Conservation (phyloP, 2,113 vertebrate species). For the Atrichornis clamosus region DNA sequence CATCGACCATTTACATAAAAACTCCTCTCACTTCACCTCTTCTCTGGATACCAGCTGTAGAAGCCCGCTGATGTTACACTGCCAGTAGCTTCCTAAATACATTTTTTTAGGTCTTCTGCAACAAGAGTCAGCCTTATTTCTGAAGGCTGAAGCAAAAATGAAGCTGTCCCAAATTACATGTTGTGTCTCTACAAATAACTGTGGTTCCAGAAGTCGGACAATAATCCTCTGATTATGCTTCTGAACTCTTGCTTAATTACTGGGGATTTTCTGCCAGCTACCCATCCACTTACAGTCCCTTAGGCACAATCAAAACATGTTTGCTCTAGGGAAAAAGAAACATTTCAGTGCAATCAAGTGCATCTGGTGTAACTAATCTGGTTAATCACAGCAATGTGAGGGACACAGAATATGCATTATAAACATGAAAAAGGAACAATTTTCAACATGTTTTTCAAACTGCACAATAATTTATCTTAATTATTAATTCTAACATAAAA, state of each 20-base stretch:
- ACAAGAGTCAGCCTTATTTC: slow-evolving; percentile 22
- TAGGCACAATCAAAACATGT: slow-evolving; percentile 74
- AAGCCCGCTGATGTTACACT: slow-evolving; percentile 3
- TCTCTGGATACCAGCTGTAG: slow-evolving; percentile 10
- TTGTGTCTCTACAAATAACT: slow-evolving; percentile 28
- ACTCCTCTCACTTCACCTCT: slow-evolving; percentile 23
- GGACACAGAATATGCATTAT: slow-evolving; percentile 60
- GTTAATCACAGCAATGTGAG: slow-evolving; percentile 73
- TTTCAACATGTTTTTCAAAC: slow-evolving; percentile 74
- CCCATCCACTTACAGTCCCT: slow-evolving; percentile 65
- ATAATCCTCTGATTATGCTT: slow-evolving; percentile 51
- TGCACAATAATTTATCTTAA: slow-evolving; percentile 50
- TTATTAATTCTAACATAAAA: slow-evolving; percentile 58
- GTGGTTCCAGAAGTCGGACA: slow-evolving; percentile 51
- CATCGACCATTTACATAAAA: slow-evolving; percentile 13
- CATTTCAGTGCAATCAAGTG: slow-evolving; percentile 74
- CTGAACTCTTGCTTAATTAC: slow-evolving; percentile 63
- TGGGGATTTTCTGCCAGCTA: slow-evolving; percentile 60
- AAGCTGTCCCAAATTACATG: slow-evolving; percentile 40
- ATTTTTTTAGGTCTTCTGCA: slow-evolving; percentile 32
- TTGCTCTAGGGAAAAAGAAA: slow-evolving; percentile 72
- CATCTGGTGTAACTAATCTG: slow-evolving; percentile 72
- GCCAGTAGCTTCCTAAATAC: slow-evolving; percentile 46
- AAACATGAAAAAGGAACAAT: slow-evolving; percentile 63
- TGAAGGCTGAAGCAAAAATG: background rate